Conservation (phyloP, 2,888 invertebrate species). For the Agrotis exclamationis region DNA sequence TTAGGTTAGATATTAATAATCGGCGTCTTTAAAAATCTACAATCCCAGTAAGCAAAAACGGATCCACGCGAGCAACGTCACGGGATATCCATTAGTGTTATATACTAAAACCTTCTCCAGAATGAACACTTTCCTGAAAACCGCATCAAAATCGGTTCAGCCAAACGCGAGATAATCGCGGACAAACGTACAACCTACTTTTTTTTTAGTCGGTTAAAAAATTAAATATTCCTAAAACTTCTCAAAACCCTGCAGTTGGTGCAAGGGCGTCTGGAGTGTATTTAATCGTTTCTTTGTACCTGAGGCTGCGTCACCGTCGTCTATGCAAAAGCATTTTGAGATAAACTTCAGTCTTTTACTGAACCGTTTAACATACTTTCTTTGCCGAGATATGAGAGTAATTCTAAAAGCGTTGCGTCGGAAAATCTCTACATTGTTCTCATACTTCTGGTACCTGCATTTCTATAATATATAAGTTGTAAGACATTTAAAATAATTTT, state of each 20-base stretch:
- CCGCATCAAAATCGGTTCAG: too few species aligned
- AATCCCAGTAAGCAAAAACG: too few species aligned
- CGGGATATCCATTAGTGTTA: too few species aligned
- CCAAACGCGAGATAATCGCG: too few species aligned
- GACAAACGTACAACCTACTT: too few species aligned
- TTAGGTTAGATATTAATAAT: too few species aligned
- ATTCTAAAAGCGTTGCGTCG: background rate
- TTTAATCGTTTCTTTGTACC: constrained; percentile 16
- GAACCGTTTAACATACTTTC: constrained; percentile 19
- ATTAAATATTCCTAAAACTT: background rate
- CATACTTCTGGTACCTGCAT: background rate
- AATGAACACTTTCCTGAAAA: too few species aligned
- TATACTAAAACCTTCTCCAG: too few species aligned
- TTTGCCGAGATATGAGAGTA: constrained; percentile 10
- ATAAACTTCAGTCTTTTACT: constrained; percentile 9
- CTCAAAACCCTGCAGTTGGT: background rate
- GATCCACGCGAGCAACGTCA: too few species aligned
- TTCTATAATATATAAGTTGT: background rate
- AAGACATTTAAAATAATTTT: background rate
- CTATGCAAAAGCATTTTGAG: constrained; percentile 16
- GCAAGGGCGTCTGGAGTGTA: background rate
- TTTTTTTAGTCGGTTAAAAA: too few species aligned
- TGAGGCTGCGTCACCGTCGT: background rate
- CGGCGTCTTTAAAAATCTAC: too few species aligned
- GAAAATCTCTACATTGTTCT: background rate